Percentiles rank a stretch among this genome's conserved stretches.
phyloP scores from a whole-genome alignment of 2,888 invertebrate genomes.

The Caenorhabditis sinica region DNA sequence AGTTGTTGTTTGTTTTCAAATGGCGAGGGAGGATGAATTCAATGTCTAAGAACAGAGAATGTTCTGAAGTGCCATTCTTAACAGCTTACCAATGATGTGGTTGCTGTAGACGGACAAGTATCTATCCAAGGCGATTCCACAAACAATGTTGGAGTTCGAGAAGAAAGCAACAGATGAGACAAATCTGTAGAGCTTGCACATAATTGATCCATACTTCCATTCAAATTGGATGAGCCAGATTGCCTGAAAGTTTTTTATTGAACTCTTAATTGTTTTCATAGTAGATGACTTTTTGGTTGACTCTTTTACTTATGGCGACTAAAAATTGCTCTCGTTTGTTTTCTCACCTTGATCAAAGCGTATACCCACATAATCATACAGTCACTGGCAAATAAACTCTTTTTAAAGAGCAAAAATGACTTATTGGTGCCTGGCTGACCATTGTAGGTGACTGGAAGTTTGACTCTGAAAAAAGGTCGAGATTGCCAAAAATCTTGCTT shows the following conservation, averaged over 20 bases:
- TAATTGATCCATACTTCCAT: conserved; percentile 76
- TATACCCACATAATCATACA: conserved; percentile 78
- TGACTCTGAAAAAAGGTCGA: conserved; percentile 39
- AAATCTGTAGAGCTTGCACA: conserved; percentile 77
- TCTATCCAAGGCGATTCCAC: conserved; percentile 79
- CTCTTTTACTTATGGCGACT: too few species aligned
- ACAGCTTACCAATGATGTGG: conserved; percentile 75
- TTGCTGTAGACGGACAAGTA: conserved; percentile 78
- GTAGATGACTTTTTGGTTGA: neutral
- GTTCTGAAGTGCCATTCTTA: neutral
- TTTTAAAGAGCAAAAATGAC: conserved; percentile 71
- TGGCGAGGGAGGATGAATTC: neutral
- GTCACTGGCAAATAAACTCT: conserved; percentile 78
- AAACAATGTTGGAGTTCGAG: conserved; percentile 79
- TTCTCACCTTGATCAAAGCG: conserved; percentile 76
- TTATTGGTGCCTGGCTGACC: conserved; percentile 33
- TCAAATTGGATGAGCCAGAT: conserved; percentile 77
- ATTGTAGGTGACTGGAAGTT: conserved; percentile 34
- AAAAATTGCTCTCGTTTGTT: too few species aligned
- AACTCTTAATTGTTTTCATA: too few species aligned
- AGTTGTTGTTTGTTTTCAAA: conserved; percentile 26
- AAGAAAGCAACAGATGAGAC: conserved; percentile 79
- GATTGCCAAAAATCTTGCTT: neutral
- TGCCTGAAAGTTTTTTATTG: too few species aligned
- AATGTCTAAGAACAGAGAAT: neutral